Evolutionary conservation across 2,888 invertebrate species (phyloP), one percentile per base, ranked within the genome.

Genomic region (Apotomis capreana): DNA sequence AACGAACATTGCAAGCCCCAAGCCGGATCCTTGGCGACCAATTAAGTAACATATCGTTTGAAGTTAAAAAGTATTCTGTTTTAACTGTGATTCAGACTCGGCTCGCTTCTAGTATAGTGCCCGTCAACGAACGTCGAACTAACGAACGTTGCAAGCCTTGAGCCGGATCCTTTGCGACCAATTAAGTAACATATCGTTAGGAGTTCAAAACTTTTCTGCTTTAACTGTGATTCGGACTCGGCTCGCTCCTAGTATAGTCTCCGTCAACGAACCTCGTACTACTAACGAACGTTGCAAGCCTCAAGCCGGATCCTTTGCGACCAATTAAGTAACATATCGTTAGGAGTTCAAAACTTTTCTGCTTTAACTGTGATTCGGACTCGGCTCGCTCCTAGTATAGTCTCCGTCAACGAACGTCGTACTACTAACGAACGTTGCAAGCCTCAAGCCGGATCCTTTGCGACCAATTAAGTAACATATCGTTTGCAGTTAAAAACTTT

Each of bases 261-360:
- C 76, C 79, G 83, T 83, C 83, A 80, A 46, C 26, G 46, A 65
- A 79, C 80, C 79, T 78, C 79, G 68, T 80, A 79, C 84, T 72
- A 15, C 26, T 88, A 89, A 88, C 86, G 87, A 87, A 87, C 83
- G 79, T 80, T 40, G 13, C 49, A 9, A 81, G 81, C 83, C 83
- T 79, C 77, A 74, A 81, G 79, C 80, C 85, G 85, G 85, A 87
- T 85, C 80, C 81, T 78, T 80, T 77, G 78, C 77, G 64, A 74
- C 78, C 78, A 80, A 80, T 80, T 79, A 79, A 75, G 72, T 71
- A 69, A n/a, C n/a, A n/a, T n/a, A n/a, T n/a, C n/a, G n/a, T n/a
- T n/a, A n/a, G n/a, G n/a, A n/a, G n/a, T n/a, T n/a, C n/a, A n/a
- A n/a, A n/a, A n/a, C n/a, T n/a, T n/a, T 15, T 15, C 26, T 26